Evolutionary conservation across 2,888 invertebrate genomes (phyloP).

Genomic region (Stratiomys singularior): DNA sequence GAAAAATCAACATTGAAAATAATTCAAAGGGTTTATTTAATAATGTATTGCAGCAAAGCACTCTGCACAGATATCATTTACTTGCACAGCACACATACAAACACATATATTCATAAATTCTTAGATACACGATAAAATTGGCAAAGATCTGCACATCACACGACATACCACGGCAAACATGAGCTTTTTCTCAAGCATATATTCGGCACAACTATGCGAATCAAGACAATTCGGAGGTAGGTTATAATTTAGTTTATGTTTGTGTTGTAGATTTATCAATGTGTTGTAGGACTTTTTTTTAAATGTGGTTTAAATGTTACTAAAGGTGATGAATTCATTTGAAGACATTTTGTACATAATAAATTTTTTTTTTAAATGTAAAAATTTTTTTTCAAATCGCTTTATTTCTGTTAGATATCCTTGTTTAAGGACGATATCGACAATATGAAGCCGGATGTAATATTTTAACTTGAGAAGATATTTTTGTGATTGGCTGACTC

Average conservation of each 20-base stretch:
- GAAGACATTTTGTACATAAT: no score
- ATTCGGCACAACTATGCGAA: slow-evolving; percentile 3
- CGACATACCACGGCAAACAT: neutral
- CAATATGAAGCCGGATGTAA: no score
- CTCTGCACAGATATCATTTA: neutral
- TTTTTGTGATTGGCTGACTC: no score
- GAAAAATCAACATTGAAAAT: neutral
- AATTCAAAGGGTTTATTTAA: neutral
- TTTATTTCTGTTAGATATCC: no score
- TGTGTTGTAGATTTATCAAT: no score
- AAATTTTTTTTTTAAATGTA: no score
- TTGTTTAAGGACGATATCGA: no score
- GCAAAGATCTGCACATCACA: slow-evolving; percentile 3
- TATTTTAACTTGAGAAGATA: no score
- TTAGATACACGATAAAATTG: neutral
- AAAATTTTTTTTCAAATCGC: no score
- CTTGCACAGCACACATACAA: neutral
- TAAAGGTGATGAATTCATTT: no score
- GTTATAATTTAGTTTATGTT: neutral
- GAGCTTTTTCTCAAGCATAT: slow-evolving; percentile 17
- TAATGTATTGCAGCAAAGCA: slow-evolving; percentile 3
- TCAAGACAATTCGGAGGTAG: neutral
- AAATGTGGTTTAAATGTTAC: no score
- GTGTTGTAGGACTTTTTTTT: no score
- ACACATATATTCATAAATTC: neutral